These are phyloP conservation scores for Crambe crambe DNA, from an alignment of 37 sponge, comb jelly and placozoan species.

Conservation along the genomic window DNA sequence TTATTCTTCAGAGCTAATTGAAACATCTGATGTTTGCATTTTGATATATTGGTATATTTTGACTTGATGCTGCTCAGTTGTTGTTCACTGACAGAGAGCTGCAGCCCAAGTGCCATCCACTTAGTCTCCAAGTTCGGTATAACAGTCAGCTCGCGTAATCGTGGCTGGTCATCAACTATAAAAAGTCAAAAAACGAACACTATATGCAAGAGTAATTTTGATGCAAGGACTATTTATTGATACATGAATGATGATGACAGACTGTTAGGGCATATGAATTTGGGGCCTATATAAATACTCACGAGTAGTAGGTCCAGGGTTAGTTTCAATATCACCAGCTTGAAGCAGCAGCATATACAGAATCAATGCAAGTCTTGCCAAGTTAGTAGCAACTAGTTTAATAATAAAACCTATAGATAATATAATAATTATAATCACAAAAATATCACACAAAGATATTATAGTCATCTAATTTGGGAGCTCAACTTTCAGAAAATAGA, in stretches of 20 bases:
- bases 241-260: too few species aligned
- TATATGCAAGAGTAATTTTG: too few species aligned
- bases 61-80: neutral
- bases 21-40: neutral
- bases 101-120: neutral
- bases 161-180: neutral
- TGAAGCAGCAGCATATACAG: neutral
- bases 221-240: too few species aligned
- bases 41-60: neutral
- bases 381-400: neutral
- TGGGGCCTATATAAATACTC: too few species aligned
- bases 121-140: neutral
- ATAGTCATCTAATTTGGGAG: too few species aligned
- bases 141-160: neutral
- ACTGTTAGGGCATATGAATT: too few species aligned
- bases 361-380: too few species aligned
- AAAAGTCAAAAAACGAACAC: too few species aligned
- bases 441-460: too few species aligned
- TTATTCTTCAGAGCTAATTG: neutral
- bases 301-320: conserved; percentile 8
- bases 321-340: neutral
- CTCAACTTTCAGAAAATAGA: too few species aligned
- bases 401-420: too few species aligned
- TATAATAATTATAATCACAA: too few species aligned
- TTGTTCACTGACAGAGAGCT: neutral